Base-by-base conservation (phyloP, 2,888 invertebrate genomes). In the Pristionchus mayeri region DNA sequence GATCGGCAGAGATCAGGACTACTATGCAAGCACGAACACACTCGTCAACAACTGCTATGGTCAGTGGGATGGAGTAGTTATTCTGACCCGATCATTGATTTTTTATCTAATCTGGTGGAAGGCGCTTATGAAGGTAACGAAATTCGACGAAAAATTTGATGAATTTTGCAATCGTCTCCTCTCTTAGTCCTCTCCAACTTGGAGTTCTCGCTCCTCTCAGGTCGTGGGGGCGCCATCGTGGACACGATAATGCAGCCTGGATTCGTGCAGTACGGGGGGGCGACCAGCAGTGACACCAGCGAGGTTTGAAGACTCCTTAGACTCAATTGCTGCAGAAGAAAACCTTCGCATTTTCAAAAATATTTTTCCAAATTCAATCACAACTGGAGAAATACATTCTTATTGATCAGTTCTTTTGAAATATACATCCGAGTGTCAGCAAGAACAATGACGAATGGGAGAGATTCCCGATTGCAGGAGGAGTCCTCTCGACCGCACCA, bases 231-330 rank as follows among this genome's bases (percentile, higher is more conserved):
- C 7, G 67, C 88, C 0, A 87, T 89, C 6, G 87, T 89, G 37
- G 89, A 89, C 24, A 86, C 88, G 18, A 85, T 87, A 24, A 85
- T 89, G 81, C 89, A 86, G 50, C 86, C 88, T 0, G 89, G 89
- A 34, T 84, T 89, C n/a, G 85, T 87, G 6, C 86, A 87, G 50
- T 89, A 87, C 48, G 88, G 86, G 52, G 75, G 76, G n/a, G 63
- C 48, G 44, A 85, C 76, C n/a, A 40, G 37, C 16, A 60, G 63
- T 63, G 67, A 67, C 40, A 67, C 80, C 27, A 82, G 81, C 34
- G 81, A 82, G 44, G 81, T 81, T 30, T 18, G 21, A 57, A 57
- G 57, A 60, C 7, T 7, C 16, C n/a, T 60, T 21, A n/a, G n/a
- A n/a, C 21, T 18, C 21, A 60, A 60, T n/a, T 60, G 9, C 60